Conservation (phyloP, 1,140 invertebrate species). For the Adelges cooleyi region DNA sequence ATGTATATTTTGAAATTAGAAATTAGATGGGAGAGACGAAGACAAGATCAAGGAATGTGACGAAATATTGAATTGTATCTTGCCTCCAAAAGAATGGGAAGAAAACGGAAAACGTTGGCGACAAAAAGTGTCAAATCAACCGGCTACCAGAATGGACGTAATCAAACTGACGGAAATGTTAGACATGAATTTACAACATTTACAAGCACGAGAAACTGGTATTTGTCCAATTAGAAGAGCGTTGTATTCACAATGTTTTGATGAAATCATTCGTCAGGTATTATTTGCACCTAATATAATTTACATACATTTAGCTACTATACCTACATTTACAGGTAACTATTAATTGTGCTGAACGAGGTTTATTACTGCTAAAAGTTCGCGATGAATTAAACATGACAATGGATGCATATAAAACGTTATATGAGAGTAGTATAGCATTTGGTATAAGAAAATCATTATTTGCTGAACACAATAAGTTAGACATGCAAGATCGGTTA, state of each 20-base stretch:
- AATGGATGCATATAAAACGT: constrained; percentile 81
- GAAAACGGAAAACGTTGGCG: constrained; percentile 76
- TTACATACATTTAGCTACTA: background rate
- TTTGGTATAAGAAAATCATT: constrained; percentile 97
- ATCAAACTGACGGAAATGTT: constrained; percentile 91
- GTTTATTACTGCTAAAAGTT: constrained; percentile 80
- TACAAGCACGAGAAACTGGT: constrained; percentile 88
- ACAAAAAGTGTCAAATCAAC: constrained; percentile 83
- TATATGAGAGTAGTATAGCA: constrained; percentile 94
- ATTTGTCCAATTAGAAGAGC: constrained; percentile 90
- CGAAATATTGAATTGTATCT: constrained; percentile 89
- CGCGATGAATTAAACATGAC: constrained; percentile 94
- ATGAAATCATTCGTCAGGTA: constrained; percentile 44
- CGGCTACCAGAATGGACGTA: constrained; percentile 87
- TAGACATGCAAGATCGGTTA: constrained; percentile 52
- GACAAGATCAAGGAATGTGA: constrained; percentile 63
- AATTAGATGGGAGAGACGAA: constrained; percentile 42
- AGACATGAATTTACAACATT: constrained; percentile 78
- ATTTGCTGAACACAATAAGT: constrained; percentile 55
- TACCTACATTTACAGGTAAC: constrained; percentile 4
- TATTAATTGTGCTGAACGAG: constrained; percentile 89
- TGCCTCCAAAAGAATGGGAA: constrained; percentile 91
- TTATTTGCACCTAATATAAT: background rate
- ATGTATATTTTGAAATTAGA: background rate
- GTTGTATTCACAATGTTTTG: constrained; percentile 93